Percentiles rank a stretch among this genome's conserved stretches.
Conservation (phyloP, 2,888 invertebrate species). For the Cryptocephalus primarius region DNA sequence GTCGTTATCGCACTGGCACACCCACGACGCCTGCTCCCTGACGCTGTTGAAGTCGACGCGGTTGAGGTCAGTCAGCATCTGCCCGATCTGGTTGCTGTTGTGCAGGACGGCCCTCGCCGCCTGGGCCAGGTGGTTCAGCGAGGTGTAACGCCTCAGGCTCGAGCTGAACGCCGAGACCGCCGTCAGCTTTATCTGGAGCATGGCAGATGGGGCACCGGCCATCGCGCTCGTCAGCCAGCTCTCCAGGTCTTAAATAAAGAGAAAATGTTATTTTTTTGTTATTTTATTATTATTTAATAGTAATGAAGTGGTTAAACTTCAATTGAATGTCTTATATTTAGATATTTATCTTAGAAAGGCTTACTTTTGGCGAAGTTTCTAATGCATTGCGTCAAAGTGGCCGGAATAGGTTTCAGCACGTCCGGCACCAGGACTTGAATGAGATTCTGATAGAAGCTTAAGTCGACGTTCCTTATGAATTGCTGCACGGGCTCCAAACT, state of each 20-base stretch:
- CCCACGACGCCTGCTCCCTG: slow-evolving; percentile 48
- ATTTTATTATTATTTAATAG: too few species aligned
- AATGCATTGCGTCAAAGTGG: slow-evolving; percentile 85
- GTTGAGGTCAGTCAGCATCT: slow-evolving; percentile 94
- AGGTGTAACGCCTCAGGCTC: slow-evolving; percentile 90
- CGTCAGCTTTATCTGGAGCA: slow-evolving; percentile 71
- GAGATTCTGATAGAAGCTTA: slow-evolving; percentile 89
- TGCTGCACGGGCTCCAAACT: slow-evolving; percentile 60
- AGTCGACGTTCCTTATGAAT: slow-evolving; percentile 76
- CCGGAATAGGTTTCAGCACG: slow-evolving; percentile 88
- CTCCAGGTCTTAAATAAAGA: slow-evolving; percentile 58
- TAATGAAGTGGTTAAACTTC: too few species aligned
- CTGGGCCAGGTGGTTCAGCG: slow-evolving; percentile 88
- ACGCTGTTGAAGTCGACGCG: slow-evolving; percentile 97
- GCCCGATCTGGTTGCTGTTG: slow-evolving; percentile 87
- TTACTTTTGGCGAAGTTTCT: slow-evolving; percentile 80
- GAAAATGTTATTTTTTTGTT: too few species aligned
- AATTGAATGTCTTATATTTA: too few species aligned
- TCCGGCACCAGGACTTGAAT: slow-evolving; percentile 95
- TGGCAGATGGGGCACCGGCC: slow-evolving; percentile 68
- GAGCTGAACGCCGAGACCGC: slow-evolving; percentile 89
- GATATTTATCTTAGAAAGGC: too few species aligned
- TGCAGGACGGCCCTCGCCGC: slow-evolving; percentile 92
- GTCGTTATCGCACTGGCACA: slow-evolving; percentile 86
- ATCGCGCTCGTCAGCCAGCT: slow-evolving; percentile 76